A percentile compares a stretch with the other conserved stretches of the same genome.
Conservation (phyloP, 2,797 vertebrate species). For the Coluber constrictor region DNA sequence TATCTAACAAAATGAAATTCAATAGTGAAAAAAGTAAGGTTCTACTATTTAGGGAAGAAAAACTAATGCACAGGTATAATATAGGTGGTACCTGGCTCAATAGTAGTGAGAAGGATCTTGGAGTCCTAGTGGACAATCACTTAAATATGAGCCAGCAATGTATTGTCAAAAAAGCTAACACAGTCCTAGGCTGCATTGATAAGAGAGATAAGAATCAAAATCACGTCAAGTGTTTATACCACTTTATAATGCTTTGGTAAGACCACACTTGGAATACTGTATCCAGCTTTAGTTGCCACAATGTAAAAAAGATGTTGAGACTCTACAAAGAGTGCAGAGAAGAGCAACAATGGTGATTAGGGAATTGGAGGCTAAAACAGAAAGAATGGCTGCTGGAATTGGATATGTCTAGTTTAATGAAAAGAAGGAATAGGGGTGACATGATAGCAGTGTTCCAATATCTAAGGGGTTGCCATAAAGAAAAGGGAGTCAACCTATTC, state of each 20-base stretch:
- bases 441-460: background rate
- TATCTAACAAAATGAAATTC: background rate
- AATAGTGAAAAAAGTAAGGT: background rate
- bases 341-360: background rate
- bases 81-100: background rate
- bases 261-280: background rate
- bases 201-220: background rate
- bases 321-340: background rate
- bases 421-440: too few relatives aligned
- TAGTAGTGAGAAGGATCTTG: background rate
- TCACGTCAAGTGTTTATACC: background rate
- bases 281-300: background rate
- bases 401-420: too few relatives aligned
- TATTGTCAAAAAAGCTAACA: background rate
- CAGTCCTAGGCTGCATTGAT: background rate
- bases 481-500: too few relatives aligned
- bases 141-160: background rate
- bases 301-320: background rate
- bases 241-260: background rate
- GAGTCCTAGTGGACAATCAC: background rate
- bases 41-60: background rate
- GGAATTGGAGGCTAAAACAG: background rate
- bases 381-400: background rate
- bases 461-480: background rate
- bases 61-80: background rate